Conservation (phyloP, 2,888 invertebrate genomes). For the Drosophila paranaensis region DNA sequence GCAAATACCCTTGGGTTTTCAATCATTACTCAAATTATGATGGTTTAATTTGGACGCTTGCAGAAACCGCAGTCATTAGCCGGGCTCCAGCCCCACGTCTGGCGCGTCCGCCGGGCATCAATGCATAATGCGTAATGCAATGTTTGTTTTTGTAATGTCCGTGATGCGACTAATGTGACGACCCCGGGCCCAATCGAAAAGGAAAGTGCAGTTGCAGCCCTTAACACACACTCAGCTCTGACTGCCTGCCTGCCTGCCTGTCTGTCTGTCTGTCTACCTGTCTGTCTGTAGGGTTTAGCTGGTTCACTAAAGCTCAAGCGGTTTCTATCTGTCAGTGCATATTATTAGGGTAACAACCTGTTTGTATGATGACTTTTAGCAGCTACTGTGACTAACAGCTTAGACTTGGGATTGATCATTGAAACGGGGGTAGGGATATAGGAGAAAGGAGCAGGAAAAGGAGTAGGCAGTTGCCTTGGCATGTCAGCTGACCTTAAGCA, state of each 20-base stretch:
- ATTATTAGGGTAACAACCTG: background rate
- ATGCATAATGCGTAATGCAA: constrained; percentile 73
- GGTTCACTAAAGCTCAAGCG: constrained; percentile 1
- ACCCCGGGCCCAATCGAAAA: constrained; percentile 16
- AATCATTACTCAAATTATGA: constrained; percentile 79
- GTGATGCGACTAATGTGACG: constrained; percentile 52
- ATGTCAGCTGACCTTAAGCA: background rate
- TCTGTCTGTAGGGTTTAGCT: background rate
- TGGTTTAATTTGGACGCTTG: constrained; percentile 74
- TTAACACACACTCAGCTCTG: constrained; percentile 2
- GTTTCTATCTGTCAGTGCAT: background rate
- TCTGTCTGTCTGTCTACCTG: background rate
- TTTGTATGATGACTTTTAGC: background rate
- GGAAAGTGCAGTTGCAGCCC: constrained; percentile 41
- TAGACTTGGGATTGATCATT: no score
- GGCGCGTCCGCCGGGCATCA: constrained; percentile 49
- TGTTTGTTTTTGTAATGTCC: constrained; percentile 66
- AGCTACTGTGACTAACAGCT: background rate
- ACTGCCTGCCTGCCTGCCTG: background rate
- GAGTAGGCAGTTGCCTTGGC: background rate
- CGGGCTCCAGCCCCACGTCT: constrained; percentile 23
- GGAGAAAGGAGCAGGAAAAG: background rate
- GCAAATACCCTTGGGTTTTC: constrained; percentile 75
- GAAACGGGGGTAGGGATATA: no score
- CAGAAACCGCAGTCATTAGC: constrained; percentile 71